phyloP scores from a whole-genome alignment of 2,797 vertebrate genomes.

The Lagorchestes hirsutus region DNA sequence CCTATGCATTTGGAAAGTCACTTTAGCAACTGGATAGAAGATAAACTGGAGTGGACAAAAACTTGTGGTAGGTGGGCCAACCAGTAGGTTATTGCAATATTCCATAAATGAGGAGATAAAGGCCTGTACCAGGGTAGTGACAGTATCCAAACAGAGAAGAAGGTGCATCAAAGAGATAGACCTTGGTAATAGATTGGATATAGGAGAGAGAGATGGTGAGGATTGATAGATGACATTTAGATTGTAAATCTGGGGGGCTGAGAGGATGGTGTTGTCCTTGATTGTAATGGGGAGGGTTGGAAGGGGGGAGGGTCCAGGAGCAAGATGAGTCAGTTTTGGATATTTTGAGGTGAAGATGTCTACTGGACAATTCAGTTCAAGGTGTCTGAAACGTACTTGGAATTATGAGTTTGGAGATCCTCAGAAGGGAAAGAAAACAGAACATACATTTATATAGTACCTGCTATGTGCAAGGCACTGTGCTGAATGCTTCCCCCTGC shows the following conservation, averaged over 20 bases:
- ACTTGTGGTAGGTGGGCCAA: not conserved
- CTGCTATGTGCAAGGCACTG: not conserved
- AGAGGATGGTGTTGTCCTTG: not conserved
- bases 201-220: not conserved
- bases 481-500: not conserved
- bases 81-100: not conserved
- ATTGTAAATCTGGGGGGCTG: not conserved
- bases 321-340: not conserved
- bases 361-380: not conserved
- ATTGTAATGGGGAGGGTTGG: not conserved
- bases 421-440: not conserved
- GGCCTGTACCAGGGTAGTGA: not conserved
- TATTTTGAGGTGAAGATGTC: not conserved
- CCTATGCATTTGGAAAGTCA: not conserved
- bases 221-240: not conserved
- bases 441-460: not conserved
- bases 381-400: not conserved
- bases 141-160: not conserved
- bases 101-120: not conserved
- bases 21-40: not conserved
- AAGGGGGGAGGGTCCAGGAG: not conserved
- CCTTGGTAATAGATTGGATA: not conserved
- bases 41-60: not conserved
- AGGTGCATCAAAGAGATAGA: not conserved
- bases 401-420: not conserved